A percentile compares a stretch with the other conserved stretches of the same genome.
Evolutionary conservation across 2,888 invertebrate species (phyloP).

Genomic region (Auanema freiburgensis): DNA sequence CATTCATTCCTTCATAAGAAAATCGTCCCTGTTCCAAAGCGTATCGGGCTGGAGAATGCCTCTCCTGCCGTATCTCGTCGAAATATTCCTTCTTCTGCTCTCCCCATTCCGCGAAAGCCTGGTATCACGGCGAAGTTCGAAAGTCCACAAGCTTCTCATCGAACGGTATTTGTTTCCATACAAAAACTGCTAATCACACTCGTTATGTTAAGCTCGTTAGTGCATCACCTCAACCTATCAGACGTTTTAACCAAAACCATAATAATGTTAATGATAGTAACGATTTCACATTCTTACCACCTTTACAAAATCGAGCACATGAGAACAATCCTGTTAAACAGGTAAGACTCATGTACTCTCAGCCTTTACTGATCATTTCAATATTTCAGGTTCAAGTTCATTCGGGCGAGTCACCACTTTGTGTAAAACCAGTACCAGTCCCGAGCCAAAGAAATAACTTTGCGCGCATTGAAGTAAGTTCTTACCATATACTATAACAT

Average conservation of each 20-base stretch:
- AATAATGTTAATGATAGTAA: conserved; percentile 51
- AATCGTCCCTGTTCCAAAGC: conserved; percentile 30
- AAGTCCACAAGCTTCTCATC: conserved; percentile 18
- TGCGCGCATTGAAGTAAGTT: conserved; percentile 55
- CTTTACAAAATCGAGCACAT: conserved; percentile 31
- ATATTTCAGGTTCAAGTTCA: conserved; percentile 49
- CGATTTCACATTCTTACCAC: conserved; percentile 64
- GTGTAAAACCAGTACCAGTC: conserved; percentile 58
- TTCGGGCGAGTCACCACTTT: conserved; percentile 30
- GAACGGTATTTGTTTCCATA: conserved; percentile 13
- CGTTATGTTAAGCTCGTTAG: conserved; percentile 12
- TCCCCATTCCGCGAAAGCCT: conserved; percentile 33
- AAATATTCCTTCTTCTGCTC: conserved; percentile 28
- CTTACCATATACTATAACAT: no score
- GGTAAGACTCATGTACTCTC: conserved; percentile 24
- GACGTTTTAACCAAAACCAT: conserved; percentile 22
- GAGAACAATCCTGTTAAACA: conserved; percentile 57
- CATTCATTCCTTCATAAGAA: conserved; percentile 76
- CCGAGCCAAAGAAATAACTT: conserved; percentile 59
- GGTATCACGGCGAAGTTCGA: conserved; percentile 7
- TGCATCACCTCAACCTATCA: conserved; percentile 27
- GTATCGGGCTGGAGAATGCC: conserved; percentile 43
- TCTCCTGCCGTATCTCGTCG: conserved; percentile 27
- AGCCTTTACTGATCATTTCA: neutral
- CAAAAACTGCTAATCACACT: neutral